Evolutionary conservation across 2,888 invertebrate genomes (phyloP).

Genomic region (Julus scandinavius): DNA sequence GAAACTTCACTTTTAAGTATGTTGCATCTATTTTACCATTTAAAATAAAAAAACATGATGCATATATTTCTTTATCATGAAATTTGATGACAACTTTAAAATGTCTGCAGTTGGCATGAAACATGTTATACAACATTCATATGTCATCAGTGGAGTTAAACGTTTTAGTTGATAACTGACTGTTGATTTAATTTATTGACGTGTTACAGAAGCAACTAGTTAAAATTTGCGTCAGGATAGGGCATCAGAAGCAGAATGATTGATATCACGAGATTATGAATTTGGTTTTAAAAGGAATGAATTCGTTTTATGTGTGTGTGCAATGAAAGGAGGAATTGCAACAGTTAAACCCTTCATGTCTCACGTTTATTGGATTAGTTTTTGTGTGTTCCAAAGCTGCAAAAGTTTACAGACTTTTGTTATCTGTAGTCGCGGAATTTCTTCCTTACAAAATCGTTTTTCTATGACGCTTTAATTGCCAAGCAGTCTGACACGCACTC

Average conservation of each 20-base stretch:
- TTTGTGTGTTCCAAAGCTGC: not conserved
- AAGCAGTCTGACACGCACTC: not conserved
- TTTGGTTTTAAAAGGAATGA: not conserved
- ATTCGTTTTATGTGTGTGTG: not conserved
- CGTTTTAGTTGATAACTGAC: no score
- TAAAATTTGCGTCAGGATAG: not conserved
- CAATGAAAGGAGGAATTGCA: not conserved
- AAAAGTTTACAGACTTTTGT: not conserved
- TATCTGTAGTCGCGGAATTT: not conserved
- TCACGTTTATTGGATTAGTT: constrained; percentile 11
- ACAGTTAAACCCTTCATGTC: not conserved
- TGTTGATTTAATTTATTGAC: no score
- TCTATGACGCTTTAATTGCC: constrained; percentile 14
- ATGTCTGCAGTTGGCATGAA: no score
- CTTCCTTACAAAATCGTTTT: not conserved
- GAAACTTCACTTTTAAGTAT: no score
- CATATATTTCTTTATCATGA: no score
- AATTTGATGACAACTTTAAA: no score
- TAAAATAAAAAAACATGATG: no score
- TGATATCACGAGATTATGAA: not conserved
- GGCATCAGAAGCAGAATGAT: not conserved
- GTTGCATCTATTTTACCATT: no score
- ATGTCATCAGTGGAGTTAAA: no score
- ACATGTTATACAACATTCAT: no score
- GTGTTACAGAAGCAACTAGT: no score